Base-by-base conservation (phyloP, 1,140 invertebrate genomes). In the Drosophila albomicans region DNA sequence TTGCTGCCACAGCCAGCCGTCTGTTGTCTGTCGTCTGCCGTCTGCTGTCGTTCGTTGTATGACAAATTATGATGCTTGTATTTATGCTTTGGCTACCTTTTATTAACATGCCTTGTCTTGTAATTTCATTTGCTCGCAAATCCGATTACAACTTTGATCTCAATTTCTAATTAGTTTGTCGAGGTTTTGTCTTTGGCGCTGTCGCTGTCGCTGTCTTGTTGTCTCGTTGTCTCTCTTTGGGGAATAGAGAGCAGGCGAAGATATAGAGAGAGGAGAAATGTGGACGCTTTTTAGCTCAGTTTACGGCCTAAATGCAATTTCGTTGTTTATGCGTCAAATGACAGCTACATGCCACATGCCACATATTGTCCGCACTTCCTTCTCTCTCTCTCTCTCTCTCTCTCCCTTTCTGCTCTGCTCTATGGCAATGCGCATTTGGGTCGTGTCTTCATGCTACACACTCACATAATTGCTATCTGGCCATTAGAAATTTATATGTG, bases 311-410 rank as follows among this genome's bases (percentile, higher is more conserved):
- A 75, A 75, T 75, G 72, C 72, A 63, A 70, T 75, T 75, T 64
- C 61, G 68, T 72, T 75, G 73, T 75, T 75, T 63, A 68, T 59
- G 54, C 45, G 15, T 45, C 52, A 59, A 54, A 58, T 71, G 68
- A 76, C 68, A 64, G 59, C 52, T 52, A 57, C 41, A 69, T 62
- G 64, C 63, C 35, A 48, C 49, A 56, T 45, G 66, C 59, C 48
- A 46, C 69, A 46, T 38, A 8, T 25, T 25, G 20, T 25, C 32
- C 32, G 8, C 13, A 54, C 20, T 10, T 3, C 5, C 46, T 41
- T 32, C 20, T 20, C 48, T 20, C 32, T 30, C 32, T 52, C 8
- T 25, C 41, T 35, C 11, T 41, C 35, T 16, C 5, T 4, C 15
- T 2, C 0, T 25, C 13, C 13, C 5, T n/a, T 5, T 7, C 38